Evolutionary conservation across 2,113 vertebrate species (phyloP).

Genomic region (Cacatua alba): DNA sequence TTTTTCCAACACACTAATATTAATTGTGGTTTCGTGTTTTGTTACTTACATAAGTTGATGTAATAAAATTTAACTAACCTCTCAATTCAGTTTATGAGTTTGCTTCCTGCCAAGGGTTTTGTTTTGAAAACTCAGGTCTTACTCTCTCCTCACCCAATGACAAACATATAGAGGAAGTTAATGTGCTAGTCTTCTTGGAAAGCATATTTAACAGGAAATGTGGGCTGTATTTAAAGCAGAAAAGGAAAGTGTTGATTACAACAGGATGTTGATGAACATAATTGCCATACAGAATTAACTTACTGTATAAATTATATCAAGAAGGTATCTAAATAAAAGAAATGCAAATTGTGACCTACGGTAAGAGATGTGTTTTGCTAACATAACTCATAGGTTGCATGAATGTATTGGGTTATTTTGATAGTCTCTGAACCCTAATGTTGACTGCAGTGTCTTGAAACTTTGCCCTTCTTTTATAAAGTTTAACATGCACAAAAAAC

Average conservation of each 20-base stretch:
- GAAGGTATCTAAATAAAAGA: background rate
- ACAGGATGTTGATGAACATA: background rate
- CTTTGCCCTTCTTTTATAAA: background rate
- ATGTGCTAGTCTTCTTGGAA: background rate
- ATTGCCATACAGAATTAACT: background rate
- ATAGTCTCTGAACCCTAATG: background rate
- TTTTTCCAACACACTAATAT: background rate
- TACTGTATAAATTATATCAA: background rate
- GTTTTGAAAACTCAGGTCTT: background rate
- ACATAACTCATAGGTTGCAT: background rate
- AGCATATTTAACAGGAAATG: background rate
- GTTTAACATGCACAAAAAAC: background rate
- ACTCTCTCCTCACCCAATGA: background rate
- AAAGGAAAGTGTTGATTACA: conserved; percentile 12
- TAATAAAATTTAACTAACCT: background rate
- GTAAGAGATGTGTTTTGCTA: background rate
- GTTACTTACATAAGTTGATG: background rate
- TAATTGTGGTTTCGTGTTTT: background rate
- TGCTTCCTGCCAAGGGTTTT: background rate
- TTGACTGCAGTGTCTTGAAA: background rate
- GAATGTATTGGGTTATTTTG: background rate
- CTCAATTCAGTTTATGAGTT: background rate
- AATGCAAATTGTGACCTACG: background rate
- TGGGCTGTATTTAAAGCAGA: background rate
- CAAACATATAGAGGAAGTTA: background rate